Percentiles rank a stretch among this genome's conserved stretches.
phyloP scores from a whole-genome alignment of 2,113 vertebrate genomes.

The Xyliphius kryptos region DNA sequence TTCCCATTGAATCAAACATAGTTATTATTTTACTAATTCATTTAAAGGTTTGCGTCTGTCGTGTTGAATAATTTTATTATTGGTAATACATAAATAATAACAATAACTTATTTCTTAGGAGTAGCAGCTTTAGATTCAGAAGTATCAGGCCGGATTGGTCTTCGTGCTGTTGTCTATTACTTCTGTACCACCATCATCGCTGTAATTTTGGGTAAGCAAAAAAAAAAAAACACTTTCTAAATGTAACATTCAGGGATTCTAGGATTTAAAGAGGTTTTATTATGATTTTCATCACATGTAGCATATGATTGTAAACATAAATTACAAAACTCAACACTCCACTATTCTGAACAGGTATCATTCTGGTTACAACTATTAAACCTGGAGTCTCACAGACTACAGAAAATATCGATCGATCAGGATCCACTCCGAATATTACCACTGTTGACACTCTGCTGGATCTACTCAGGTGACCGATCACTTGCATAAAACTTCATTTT shows the following conservation, averaged over 20 bases:
- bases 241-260: no score
- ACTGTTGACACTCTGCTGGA: constrained; percentile 91
- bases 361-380: constrained; percentile 88
- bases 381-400: constrained; percentile 82
- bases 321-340: not conserved
- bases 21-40: no score
- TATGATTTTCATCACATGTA: no score
- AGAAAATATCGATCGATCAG: constrained; percentile 76
- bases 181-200: constrained; percentile 88
- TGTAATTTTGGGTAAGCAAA: constrained; percentile 81
- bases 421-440: constrained; percentile 80
- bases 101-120: constrained; percentile 60
- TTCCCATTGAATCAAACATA: not conserved
- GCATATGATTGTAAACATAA: not conserved
- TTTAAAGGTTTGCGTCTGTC: not conserved
- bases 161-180: constrained; percentile 87
- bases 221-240: not conserved
- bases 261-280: no score
- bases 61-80: not conserved
- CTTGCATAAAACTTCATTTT: not conserved
- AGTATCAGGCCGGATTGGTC: constrained; percentile 88
- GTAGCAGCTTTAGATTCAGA: constrained; percentile 90
- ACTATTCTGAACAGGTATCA: constrained; percentile 68
- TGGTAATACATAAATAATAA: not conserved
- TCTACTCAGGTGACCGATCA: constrained; percentile 78